These are phyloP conservation scores for Betta splendens DNA, from an alignment of 2,797 vertebrate genomes.

Conservation along the genomic window DNA sequence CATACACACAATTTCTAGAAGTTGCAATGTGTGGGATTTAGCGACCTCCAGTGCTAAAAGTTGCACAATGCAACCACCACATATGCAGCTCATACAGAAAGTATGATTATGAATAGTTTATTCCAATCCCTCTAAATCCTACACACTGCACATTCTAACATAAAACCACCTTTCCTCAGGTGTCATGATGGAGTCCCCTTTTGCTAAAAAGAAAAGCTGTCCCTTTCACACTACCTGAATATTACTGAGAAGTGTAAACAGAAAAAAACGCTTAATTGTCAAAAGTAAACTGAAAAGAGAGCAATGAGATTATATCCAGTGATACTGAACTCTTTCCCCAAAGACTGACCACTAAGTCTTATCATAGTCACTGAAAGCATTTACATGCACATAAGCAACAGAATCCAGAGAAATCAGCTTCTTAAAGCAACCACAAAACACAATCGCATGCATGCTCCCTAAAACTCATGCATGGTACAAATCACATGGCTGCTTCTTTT, in stretches of 20 bases:
- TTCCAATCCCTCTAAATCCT: too few relatives aligned
- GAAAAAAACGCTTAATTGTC: slow-evolving; percentile 14
- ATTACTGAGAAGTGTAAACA: not conserved
- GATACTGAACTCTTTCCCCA: not conserved
- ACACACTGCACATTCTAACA: not conserved
- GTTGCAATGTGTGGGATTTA: too few relatives aligned
- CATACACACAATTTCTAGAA: not conserved
- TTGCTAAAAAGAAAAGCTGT: slow-evolving; percentile 14
- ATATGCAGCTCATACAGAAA: too few relatives aligned
- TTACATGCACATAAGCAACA: too few relatives aligned
- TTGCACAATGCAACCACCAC: too few relatives aligned
- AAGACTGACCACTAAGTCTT: slow-evolving; percentile 14
- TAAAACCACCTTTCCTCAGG: not conserved
- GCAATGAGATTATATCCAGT: not conserved
- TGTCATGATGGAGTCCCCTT: slow-evolving; percentile 39
- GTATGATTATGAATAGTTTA: too few relatives aligned
- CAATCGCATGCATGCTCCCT: too few relatives aligned
- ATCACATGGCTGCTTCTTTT: too few relatives aligned
- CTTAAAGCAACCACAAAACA: too few relatives aligned
- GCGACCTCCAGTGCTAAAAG: too few relatives aligned
- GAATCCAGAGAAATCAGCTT: too few relatives aligned
- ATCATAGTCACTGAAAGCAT: slow-evolving; percentile 1
- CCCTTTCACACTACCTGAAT: not conserved
- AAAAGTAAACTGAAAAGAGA: slow-evolving; percentile 6
- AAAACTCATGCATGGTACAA: too few relatives aligned